Base-by-base conservation (phyloP, 2,888 invertebrate species). In the Ectemnius continuus region DNA sequence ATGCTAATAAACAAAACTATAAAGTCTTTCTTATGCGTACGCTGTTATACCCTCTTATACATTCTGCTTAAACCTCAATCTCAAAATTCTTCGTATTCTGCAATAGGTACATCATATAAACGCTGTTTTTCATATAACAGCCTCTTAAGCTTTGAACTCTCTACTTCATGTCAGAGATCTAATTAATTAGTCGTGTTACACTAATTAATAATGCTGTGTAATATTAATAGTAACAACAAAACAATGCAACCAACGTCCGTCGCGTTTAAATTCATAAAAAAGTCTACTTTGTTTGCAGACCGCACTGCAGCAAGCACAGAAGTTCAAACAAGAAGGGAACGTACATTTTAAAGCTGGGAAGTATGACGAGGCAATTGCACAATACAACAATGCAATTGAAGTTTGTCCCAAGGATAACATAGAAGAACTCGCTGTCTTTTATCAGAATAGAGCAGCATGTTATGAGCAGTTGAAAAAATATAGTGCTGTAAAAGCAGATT, bases 401-500 rank as follows among this genome's bases (percentile, higher is more conserved):
- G 93, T 95, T 46, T 98, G 98, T 86, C 96, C 97, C 0, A 91
- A 92, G 76, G 94, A 96, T 69, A 94, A 95, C 83, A 92, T 92
- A 28, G 93, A 93, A 0, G 97, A 97, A 83, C 91, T 98, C 68
- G 95, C 98, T 0, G 98, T 97, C 16, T 98, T 97, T 91, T 98
- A 97, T 91, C 99, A 99, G 91, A 99, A 99, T 89, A 94, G 98
- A 85, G 99, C 98, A 13, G 99, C 98, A 16, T 97, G 98, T 58
- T 97, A 97, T 91, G 98, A 98, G 91, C 96, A 97, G 91, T 92
- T 98, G 88, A 94, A 95, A 91, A 96, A 96, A 91, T 96, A 95
- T 93, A 94, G 94, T 75, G 93, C 95, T 79, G 97, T 98, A 0
- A 95, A 97, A 86, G 94, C 95, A 78, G 98, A 98, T 90, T 98